phyloP scores from a whole-genome alignment of 2,888 invertebrate species.

The Camptogramma bilineatum region DNA sequence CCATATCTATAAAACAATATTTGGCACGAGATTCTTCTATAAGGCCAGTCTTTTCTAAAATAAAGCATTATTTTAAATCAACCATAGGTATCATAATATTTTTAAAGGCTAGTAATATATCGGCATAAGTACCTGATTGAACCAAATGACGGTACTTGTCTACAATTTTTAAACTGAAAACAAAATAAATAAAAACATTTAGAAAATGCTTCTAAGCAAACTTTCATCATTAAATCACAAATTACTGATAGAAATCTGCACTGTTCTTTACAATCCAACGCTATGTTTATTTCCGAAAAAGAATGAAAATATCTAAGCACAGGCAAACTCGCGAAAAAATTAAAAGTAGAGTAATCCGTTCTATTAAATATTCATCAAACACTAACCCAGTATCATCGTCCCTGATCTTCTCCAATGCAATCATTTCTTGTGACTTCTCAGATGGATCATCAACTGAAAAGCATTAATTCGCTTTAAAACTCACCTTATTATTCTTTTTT shows the following conservation, averaged over 20 bases:
- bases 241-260: not conserved
- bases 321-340: not conserved
- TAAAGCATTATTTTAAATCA: slow-evolving; percentile 2
- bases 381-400: slow-evolving; percentile 57
- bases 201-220: not conserved
- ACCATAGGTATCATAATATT: not conserved
- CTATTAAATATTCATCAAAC: not conserved
- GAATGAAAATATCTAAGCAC: too few relatives aligned
- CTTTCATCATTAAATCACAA: too few relatives aligned
- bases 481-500: too few relatives aligned
- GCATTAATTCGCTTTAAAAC: not conserved
- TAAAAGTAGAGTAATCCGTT: not conserved
- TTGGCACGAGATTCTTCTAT: slow-evolving; percentile 20
- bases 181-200: slow-evolving; percentile 45
- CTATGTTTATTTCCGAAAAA: too few relatives aligned
- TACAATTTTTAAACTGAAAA: slow-evolving; percentile 65
- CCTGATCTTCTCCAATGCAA: slow-evolving; percentile 46
- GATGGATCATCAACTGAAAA: slow-evolving; percentile 34
- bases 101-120: not conserved
- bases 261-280: too few relatives aligned
- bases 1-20: slow-evolving; percentile 39
- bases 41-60: slow-evolving; percentile 18
- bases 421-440: slow-evolving; percentile 39
- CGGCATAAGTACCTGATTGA: slow-evolving; percentile 53
- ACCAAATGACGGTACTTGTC: slow-evolving; percentile 64